Base-by-base conservation (phyloP, 2,113 vertebrate genomes). In the Ailurus styani region DNA sequence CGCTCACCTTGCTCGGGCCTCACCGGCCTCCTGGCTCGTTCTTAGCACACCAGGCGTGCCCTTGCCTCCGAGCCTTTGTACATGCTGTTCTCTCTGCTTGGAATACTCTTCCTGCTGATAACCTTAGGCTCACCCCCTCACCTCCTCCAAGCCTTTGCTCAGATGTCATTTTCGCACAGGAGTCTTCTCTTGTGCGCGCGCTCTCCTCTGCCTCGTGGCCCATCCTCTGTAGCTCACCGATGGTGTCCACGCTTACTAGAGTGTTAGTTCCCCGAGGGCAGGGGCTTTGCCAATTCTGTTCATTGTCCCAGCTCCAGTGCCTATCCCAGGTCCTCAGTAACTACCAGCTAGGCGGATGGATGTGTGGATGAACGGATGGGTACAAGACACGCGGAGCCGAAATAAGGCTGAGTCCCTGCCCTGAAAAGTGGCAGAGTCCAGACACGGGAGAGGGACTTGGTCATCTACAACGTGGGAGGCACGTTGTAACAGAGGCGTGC, bases 141-240 rank as follows among this genome's bases (percentile, higher is more conserved):
- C 37, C 17, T 31, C 72, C 78, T 96, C 60, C 4, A 8, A 45
- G 73, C 54, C 52, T 88, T 86, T 72, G 66, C 54, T 78, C 91
- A 78, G 27, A 91, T 47, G 15, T 62, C 47, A 23, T 87, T 52
- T 94, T 87, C 42, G 52, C 11, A 29, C 21, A 50, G 47, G 87
- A 54, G 25, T n/a, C 54, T 70, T 88, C n/a, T n/a, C n/a, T n/a
- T n/a, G n/a, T n/a, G n/a, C n/a, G 6, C 47, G 7, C 47, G 47
- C 60, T 11, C 54, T 18, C 7, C 15, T 2, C 0, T 31, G 47
- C 3, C n/a, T 12, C 34, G 2, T 66, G 15, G 1, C n/a, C 5
- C 21, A 1, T 7, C 14, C 5, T 37, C 77, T 86, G 1, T 21
- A 50, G 62, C 21, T 84, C 20, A 45, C 62, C 52, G 23, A 18